Evolutionary conservation across 2,113 vertebrate species (phyloP).

Genomic region (Gavia stellata): DNA sequence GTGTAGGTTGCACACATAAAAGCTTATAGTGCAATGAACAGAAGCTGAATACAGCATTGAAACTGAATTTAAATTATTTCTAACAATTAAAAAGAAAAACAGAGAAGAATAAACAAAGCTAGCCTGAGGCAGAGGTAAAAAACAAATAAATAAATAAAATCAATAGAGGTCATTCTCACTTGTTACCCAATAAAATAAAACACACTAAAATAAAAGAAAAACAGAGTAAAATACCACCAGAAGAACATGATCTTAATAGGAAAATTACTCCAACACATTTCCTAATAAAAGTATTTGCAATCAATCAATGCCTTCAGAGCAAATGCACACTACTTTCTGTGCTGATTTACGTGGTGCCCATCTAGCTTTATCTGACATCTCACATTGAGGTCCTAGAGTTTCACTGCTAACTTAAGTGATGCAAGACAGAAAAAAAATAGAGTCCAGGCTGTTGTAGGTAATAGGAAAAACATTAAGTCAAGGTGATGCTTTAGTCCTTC

Average conservation of each 20-base stretch:
- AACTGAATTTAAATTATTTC: not conserved
- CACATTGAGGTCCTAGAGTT: not conserved
- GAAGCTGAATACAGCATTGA: not conserved
- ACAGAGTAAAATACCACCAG: not conserved
- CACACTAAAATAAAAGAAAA: not conserved
- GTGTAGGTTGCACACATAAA: not conserved
- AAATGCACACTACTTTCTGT: not conserved
- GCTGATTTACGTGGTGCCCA: not conserved
- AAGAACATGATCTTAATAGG: not conserved
- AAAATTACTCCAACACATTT: not conserved
- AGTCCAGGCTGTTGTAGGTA: not conserved
- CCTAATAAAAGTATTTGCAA: not conserved
- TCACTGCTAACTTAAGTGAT: not conserved
- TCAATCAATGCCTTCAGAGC: not conserved
- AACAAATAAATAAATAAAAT: not conserved
- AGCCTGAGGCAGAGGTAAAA: not conserved
- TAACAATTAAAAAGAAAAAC: not conserved
- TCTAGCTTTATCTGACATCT: not conserved
- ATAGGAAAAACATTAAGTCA: not conserved
- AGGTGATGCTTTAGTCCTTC: not conserved
- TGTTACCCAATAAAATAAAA: not conserved
- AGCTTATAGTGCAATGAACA: not conserved
- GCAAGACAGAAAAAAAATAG: not conserved
- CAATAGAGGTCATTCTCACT: not conserved
- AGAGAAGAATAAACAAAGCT: not conserved